phyloP scores from a whole-genome alignment of 1,140 invertebrate species.

The Propsilocerus akamusi region DNA sequence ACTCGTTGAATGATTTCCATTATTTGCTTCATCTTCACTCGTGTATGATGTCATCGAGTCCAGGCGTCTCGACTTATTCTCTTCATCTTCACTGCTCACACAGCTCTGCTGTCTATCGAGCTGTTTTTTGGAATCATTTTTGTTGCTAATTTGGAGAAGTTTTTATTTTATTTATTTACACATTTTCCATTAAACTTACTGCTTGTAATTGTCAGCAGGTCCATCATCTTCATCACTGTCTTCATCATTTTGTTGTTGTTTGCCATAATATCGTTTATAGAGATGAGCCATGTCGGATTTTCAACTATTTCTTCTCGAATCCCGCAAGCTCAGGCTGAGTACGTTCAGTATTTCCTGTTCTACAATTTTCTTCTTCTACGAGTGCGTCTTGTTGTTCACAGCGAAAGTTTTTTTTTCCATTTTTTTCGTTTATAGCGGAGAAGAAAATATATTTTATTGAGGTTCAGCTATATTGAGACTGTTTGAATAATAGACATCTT shows the following conservation, averaged over 20 bases:
- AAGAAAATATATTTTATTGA: too few relatives aligned
- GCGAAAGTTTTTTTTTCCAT: too few relatives aligned
- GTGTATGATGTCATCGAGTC: background rate
- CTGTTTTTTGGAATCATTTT: background rate
- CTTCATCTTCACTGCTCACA: background rate
- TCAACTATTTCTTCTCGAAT: too few relatives aligned
- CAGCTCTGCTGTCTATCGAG: background rate
- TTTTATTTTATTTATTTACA: background rate
- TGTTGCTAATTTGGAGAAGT: background rate
- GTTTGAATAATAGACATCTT: too few relatives aligned
- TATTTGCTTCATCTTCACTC: background rate
- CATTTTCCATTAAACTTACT: background rate
- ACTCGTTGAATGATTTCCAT: background rate
- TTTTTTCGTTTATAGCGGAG: background rate
- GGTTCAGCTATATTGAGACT: too few relatives aligned
- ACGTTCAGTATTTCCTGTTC: too few relatives aligned
- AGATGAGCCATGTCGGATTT: too few relatives aligned
- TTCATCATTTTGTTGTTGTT: too few relatives aligned
- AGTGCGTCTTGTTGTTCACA: too few relatives aligned
- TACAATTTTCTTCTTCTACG: too few relatives aligned
- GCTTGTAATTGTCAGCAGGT: background rate
- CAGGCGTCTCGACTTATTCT: background rate
- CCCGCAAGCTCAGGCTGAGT: too few relatives aligned
- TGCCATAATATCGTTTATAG: too few relatives aligned
- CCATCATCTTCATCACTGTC: background rate